Conservation (phyloP, 2,888 invertebrate genomes). For the Polyommatus icarus region DNA sequence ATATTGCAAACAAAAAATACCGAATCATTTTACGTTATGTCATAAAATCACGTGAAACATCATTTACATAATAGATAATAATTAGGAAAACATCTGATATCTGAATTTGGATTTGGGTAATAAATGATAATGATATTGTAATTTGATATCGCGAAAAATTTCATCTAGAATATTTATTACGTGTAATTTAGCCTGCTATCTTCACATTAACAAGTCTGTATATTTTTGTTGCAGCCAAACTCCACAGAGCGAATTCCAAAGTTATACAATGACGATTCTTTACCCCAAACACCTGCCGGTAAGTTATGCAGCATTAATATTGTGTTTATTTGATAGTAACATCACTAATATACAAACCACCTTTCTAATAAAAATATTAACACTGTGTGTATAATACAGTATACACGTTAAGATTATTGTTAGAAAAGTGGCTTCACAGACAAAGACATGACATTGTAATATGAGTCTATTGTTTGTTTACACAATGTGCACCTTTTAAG, state of each 20-base stretch:
- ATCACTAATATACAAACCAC: too few species aligned
- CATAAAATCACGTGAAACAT: neutral
- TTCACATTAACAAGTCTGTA: conserved; percentile 8
- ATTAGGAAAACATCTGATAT: neutral
- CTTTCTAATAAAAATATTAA: too few species aligned
- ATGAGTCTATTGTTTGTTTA: too few species aligned
- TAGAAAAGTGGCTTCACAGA: too few species aligned
- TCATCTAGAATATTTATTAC: neutral
- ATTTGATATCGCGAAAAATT: neutral
- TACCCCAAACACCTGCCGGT: conserved; percentile 58
- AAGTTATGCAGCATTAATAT: too few species aligned
- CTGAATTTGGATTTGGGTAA: neutral
- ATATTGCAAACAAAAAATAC: neutral
- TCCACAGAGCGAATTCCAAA: conserved; percentile 50
- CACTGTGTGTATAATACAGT: too few species aligned
- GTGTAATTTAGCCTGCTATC: neutral
- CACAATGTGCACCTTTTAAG: too few species aligned
- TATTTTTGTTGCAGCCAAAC: conserved; percentile 55
- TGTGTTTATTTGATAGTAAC: too few species aligned
- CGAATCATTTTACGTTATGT: neutral
- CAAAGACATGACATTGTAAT: too few species aligned
- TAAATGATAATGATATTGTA: neutral
- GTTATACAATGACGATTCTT: conserved; percentile 56
- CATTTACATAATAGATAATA: conserved; percentile 1
- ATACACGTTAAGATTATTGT: too few species aligned